A percentile compares a stretch with the other conserved stretches of the same genome.
phyloP scores from a whole-genome alignment of 1,140 invertebrate genomes.

The Rhyacophila brunnea region DNA sequence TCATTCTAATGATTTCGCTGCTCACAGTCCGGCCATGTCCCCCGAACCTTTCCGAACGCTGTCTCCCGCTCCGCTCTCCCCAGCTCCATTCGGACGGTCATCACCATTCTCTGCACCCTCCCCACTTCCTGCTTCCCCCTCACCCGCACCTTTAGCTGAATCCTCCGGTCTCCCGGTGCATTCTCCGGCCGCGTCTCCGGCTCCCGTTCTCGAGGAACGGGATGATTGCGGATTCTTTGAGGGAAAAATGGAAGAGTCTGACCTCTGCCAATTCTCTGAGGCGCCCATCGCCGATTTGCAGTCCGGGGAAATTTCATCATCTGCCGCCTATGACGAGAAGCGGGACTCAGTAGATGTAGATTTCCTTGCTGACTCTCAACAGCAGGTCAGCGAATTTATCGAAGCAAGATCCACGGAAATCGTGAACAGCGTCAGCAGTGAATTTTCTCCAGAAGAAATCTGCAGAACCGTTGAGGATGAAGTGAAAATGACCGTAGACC shows the following conservation, averaged over 20 bases:
- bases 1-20: not conserved
- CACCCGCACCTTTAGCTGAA: conserved; percentile 15
- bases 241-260: not conserved
- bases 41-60: conserved; percentile 22
- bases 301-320: not conserved
- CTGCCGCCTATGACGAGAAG: not conserved
- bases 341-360: not conserved
- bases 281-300: not conserved
- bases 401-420: conserved; percentile 26
- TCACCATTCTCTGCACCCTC: conserved; percentile 2
- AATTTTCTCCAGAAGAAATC: conserved; percentile 20
- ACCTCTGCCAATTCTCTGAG: not conserved
- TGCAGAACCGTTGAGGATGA: conserved; percentile 11
- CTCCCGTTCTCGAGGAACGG: not conserved
- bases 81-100: not conserved
- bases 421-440: conserved; percentile 17
- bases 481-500: too few relatives aligned
- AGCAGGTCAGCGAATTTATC: conserved; percentile 29
- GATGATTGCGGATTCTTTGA: not conserved
- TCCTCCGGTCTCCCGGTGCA: not conserved
- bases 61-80: not conserved
- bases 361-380: conserved; percentile 3
- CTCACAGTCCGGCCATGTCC: conserved; percentile 4
- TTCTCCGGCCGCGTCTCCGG: not conserved
- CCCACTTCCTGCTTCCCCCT: conserved; percentile 16